Conservation (phyloP, 2,113 vertebrate species). For the Microcebus ravelobensis region DNA sequence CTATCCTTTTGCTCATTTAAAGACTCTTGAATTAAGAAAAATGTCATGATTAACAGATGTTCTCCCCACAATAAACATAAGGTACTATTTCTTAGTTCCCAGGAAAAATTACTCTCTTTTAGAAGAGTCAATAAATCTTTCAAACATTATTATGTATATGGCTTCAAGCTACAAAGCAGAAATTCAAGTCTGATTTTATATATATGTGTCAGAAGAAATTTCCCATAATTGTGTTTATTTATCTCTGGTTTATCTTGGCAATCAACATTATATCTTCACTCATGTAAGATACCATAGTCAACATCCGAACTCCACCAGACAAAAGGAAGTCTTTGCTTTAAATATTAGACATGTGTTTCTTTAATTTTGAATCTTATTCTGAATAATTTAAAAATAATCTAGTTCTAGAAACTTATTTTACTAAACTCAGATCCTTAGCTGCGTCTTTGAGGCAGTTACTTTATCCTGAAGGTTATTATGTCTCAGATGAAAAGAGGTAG, state of each 20-base stretch:
- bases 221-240: conserved; percentile 46
- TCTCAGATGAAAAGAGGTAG: background rate
- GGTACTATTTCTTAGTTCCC: conserved; percentile 4
- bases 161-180: conserved; percentile 22
- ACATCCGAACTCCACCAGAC: background rate
- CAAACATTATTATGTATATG: conserved; percentile 36
- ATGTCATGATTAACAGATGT: conserved; percentile 31
- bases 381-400: conserved; percentile 27
- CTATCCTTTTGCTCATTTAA: background rate
- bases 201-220: conserved; percentile 14
- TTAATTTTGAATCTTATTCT: conserved; percentile 5
- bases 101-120: conserved; percentile 12
- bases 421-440: background rate
- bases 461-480: background rate
- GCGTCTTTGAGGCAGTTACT: background rate
- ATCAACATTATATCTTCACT: background rate
- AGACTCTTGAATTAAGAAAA: conserved; percentile 8
- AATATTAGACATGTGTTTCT: background rate
- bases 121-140: conserved; percentile 39
- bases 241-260: background rate
- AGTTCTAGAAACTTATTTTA: background rate
- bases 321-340: conserved; percentile 7
- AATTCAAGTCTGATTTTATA: conserved; percentile 18
- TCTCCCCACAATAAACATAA: conserved; percentile 7
- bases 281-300: background rate